Evolutionary conservation across 2,113 vertebrate species (phyloP).

Genomic region (Larimichthys crocea): DNA sequence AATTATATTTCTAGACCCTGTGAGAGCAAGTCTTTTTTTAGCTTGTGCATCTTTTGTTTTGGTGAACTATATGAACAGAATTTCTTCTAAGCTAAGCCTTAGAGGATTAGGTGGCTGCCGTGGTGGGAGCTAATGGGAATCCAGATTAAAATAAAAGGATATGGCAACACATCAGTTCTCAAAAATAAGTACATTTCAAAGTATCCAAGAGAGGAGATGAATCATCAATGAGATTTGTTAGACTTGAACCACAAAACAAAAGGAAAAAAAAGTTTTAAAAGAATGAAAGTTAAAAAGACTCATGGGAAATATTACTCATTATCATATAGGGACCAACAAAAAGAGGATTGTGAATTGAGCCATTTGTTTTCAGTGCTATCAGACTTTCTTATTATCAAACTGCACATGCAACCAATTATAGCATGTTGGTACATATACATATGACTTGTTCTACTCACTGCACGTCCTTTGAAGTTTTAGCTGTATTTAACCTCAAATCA

Average conservation of each 20-base stretch:
- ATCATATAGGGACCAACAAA: slow-evolving; percentile 3
- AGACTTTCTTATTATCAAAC: neutral
- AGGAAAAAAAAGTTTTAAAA: slow-evolving; percentile 2
- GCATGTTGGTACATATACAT: neutral
- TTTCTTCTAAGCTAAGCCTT: slow-evolving; percentile 22
- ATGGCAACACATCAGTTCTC: slow-evolving; percentile 50
- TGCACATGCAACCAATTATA: neutral
- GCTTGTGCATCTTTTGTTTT: slow-evolving; percentile 44
- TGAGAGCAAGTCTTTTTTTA: slow-evolving; percentile 11
- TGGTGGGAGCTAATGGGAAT: slow-evolving; percentile 36
- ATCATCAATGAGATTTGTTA: slow-evolving; percentile 37
- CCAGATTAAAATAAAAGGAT: slow-evolving; percentile 57
- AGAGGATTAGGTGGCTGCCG: slow-evolving; percentile 33
- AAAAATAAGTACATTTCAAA: slow-evolving; percentile 54
- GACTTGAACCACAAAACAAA: slow-evolving; percentile 28
- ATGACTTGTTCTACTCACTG: neutral
- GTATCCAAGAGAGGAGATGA: slow-evolving; percentile 25
- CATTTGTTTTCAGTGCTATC: slow-evolving; percentile 30
- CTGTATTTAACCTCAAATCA: neutral
- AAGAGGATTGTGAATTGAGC: neutral
- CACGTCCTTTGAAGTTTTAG: neutral
- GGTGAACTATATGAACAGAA: slow-evolving; percentile 3
- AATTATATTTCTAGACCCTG: slow-evolving; percentile 14
- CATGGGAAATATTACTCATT: slow-evolving; percentile 6
- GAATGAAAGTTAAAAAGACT: slow-evolving; percentile 18